Evolutionary conservation across 2,888 invertebrate genomes (phyloP), one percentile per base, ranked within the genome.

Genomic region (Xanthia togata): DNA sequence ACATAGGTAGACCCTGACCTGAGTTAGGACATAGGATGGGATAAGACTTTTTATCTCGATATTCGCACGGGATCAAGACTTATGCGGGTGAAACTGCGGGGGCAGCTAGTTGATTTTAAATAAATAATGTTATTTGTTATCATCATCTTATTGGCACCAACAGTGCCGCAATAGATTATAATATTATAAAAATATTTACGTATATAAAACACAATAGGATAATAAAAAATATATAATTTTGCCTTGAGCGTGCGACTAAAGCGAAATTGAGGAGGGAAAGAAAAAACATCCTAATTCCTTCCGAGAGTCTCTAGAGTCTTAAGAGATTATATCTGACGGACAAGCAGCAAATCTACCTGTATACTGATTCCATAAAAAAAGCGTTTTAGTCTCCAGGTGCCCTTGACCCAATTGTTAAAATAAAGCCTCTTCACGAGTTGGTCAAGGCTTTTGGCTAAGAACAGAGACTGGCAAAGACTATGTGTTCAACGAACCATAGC

Each of bases 91-190:
- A 38, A 38, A 38, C 38, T 5, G 38, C 4, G 5, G 38, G 38
- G 2, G 4, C 38, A 5, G 38, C 38, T 38, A 38, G 4, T 14
- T 12, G 12, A n/a, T 12, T n/a, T 35, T 6, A 68, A 6, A 62
- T 6, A 38, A 38, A 20, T 11, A 26, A 20, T 97, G 89, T 98
- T 98, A 90, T 98, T 98, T 63, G 97, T 97, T 89, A 98, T 98
- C 94, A 98, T 98, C 94, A 98, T 98, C 93, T 97, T 97, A 90
- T 97, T 97, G 98, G 98, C 78, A 98, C 98, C 87, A 98, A 26
- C 98, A 62, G 23, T 98, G 97, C 77, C 96, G 97, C 91, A 50
- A 26, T 35, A 70, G 1, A 57, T 20, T 26, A 50, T n/a, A 20
- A 31, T 20, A n/a, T 20, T 20, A 50, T 17, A 0, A 55, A 20